Conservation (phyloP, 2,797 vertebrate genomes). For the Hafferia zeledoni region DNA sequence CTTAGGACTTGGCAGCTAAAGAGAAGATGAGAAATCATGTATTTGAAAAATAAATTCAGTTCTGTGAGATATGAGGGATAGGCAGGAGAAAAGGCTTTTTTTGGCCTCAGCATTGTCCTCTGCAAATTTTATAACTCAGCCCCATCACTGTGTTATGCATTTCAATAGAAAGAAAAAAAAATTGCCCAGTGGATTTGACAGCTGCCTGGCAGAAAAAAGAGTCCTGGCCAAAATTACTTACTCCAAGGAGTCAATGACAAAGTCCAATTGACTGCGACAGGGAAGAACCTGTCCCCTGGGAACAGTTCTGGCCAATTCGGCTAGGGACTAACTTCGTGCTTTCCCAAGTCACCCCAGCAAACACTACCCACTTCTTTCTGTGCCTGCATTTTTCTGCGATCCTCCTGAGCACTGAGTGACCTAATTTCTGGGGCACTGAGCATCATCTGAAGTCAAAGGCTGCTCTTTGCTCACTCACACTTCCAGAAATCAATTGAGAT, state of each 20-base stretch:
- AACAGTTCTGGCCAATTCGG: conserved; percentile 41
- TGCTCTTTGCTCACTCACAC: conserved; percentile 45
- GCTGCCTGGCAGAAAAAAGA: conserved; percentile 4
- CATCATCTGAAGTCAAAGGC: conserved; percentile 53
- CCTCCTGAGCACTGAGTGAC: conserved; percentile 35
- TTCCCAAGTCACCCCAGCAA: conserved; percentile 16
- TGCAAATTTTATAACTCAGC: not conserved
- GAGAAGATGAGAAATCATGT: conserved; percentile 26
- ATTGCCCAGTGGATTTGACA: not conserved
- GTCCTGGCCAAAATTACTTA: conserved; percentile 15
- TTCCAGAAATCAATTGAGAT: conserved; percentile 62
- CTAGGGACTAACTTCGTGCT: conserved; percentile 14
- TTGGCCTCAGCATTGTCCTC: not conserved
- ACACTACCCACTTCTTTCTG: conserved; percentile 41
- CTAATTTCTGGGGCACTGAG: conserved; percentile 55
- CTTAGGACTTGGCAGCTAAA: conserved; percentile 41
- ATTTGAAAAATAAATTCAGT: conserved; percentile 40
- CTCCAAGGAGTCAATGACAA: conserved; percentile 25
- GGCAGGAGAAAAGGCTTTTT: not conserved
- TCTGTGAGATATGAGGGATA: not conserved
- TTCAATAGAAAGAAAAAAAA: conserved; percentile 31
- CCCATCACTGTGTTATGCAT: not conserved
- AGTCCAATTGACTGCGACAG: conserved; percentile 14
- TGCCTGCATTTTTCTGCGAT: conserved; percentile 37
- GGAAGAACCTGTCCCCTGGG: conserved; percentile 13